Evolutionary conservation across 1,140 invertebrate genomes (phyloP), one percentile per base, ranked within the genome.

Genomic region (Orchesella cincta): DNA sequence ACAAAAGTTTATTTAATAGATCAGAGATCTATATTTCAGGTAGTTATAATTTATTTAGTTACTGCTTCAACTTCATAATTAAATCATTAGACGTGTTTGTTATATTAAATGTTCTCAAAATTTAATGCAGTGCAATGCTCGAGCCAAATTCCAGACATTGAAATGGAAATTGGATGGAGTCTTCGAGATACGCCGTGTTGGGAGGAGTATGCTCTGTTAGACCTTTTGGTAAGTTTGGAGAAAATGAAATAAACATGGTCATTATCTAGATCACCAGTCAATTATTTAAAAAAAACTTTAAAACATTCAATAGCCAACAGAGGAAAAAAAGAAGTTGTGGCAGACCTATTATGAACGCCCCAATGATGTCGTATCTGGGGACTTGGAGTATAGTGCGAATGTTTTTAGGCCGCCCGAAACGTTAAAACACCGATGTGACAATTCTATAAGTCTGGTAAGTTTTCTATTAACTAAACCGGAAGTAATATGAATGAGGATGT

Each of bases 161-260:
- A 80, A 28, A 76, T 86, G 26, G 76, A 81, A 31, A 81, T 86
- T 72, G 78, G 79, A 1, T 85, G 83, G 83, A 78, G 84, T 28
- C 29, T 86, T 20, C 74, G 84, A 51, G 80, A 84, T 52, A 84
- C 84, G 46, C 84, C 84, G 8, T 86, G 85, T 79, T 86, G 83
- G 83, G 83, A 85, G 73, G 85, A 86, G 75, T 86, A 86, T 78
- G 64, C 84, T 31, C 78, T 74, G 35, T 74, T 83, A 31, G 83
- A 85, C 74, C 78, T 83, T 28, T 28, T 81, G 67, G 83, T 85
- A 80, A 79, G 76, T 71, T 46, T 46, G 39, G 39, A 12, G 39
- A 20, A 46, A 46, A 20, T 46, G 39, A 20, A n/a, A n/a, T n/a
- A n/a, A n/a, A n/a, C n/a, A n/a, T n/a, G n/a, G n/a, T n/a, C n/a